Evolutionary conservation across 2,113 vertebrate species (phyloP).

Genomic region (Microcebus lehilahytsara): DNA sequence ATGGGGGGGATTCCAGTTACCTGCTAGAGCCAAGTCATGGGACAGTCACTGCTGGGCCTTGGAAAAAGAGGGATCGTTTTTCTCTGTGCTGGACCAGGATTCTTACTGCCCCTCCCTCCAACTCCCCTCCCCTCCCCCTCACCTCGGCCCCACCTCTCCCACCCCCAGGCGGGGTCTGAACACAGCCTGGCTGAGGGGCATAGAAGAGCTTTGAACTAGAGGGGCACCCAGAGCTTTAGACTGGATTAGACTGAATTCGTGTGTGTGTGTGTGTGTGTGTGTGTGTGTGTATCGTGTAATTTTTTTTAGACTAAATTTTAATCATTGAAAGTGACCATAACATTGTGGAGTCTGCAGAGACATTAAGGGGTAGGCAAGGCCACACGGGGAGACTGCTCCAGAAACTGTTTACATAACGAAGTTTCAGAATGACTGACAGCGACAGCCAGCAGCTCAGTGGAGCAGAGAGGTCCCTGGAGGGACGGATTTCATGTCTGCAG

Average conservation of each 20-base stretch:
- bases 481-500: neutral
- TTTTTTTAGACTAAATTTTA: neutral
- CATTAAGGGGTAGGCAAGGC: neutral
- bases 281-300: neutral
- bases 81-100: neutral
- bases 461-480: neutral
- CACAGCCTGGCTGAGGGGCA: neutral
- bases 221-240: neutral
- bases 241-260: neutral
- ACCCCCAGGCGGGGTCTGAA: neutral
- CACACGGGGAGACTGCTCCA: neutral
- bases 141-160: neutral
- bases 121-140: neutral
- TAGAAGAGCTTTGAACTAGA: neutral
- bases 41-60: neutral
- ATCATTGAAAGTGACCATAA: neutral
- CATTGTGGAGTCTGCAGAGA: neutral
- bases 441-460: accelerated
- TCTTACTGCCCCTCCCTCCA: neutral
- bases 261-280: too few species aligned
- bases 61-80: accelerated
- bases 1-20: too few species aligned
- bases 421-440: neutral
- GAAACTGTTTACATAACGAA: neutral
- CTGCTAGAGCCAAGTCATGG: neutral